Evolutionary conservation across 2,797 vertebrate genomes (phyloP), one percentile per base, ranked within the genome.

Genomic region (Schizopygopsis pylzovi): DNA sequence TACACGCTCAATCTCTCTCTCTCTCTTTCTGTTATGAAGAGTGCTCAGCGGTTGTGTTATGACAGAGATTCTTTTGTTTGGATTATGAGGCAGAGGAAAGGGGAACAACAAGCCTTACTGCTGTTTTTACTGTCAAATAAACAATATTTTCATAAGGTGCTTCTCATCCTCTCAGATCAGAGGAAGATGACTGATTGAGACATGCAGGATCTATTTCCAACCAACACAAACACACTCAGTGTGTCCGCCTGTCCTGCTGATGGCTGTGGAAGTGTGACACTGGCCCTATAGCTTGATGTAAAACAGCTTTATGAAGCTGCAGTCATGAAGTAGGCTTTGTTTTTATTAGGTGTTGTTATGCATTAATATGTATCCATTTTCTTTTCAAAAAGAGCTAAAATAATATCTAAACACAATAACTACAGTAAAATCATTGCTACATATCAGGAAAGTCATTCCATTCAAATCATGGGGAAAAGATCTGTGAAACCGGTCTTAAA

Each of bases 71-170:
- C 82, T 88, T 88, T 89, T 90, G 88, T 90, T 90, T 89, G 82
- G 90, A 87, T 89, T 86, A 84, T 89, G 84, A 89, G 84, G 81
- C 86, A 88, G 82, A 83, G 70, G 82, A 77, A 86, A 90, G 84
- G 79, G 87, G 84, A 90, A 89, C 86, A 90, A 86, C 88, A 90
- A 87, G 77, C 81, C 82, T 73, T 78, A 47, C 76, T 65, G 63
- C 87, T 89, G 90, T 89, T 90, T 90, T 87, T 86, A 87, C 83
- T 84, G 93, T 91, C 89, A 90, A 81, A 93, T 92, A 79, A 90
- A 94, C 91, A 95, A 95, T 94, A 94, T 95, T 95, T 94, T 94
- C 87, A 72, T 79, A 90, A 87, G 92, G 90, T 92, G 92, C 93
- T 94, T 92, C 93, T 93, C 92, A 90, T 91, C 87, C 91, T 93